A percentile compares a stretch with the other conserved stretches of the same genome.
These are phyloP conservation scores for Globicephala melas DNA, from an alignment of 2,113 vertebrate genomes.

Conservation along the genomic window DNA sequence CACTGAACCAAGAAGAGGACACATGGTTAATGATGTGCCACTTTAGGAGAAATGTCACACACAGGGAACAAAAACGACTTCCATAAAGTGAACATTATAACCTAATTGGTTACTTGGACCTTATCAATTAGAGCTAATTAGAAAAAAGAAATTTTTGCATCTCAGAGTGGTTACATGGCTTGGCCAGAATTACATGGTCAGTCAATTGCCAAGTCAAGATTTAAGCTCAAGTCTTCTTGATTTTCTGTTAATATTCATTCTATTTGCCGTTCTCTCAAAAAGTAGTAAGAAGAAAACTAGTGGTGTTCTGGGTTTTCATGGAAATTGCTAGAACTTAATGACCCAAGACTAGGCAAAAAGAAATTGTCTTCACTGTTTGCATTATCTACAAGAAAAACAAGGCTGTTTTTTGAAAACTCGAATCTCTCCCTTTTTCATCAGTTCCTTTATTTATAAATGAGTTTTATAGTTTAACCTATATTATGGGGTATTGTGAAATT, in stretches of 20 bases:
- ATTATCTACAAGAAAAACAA: not conserved
- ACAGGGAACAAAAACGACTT: slow-evolving; percentile 35
- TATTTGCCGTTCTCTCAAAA: not conserved
- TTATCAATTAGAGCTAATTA: slow-evolving; percentile 35
- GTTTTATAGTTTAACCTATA: not conserved
- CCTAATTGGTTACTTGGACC: not conserved
- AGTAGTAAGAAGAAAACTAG: not conserved
- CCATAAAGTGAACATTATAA: slow-evolving; percentile 26
- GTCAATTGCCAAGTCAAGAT: not conserved
- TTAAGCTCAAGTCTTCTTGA: not conserved
- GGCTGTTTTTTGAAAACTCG: not conserved
- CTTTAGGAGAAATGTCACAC: slow-evolving; percentile 3
- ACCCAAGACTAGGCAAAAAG: not conserved
- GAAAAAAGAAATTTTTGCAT: not conserved
- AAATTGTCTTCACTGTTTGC: not conserved
- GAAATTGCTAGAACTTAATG: not conserved
- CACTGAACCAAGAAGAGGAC: not conserved
- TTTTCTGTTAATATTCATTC: not conserved
- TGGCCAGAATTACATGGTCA: slow-evolving; percentile 5
- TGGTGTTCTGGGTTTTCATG: not conserved
- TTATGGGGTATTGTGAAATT: not conserved
- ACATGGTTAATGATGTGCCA: not conserved
- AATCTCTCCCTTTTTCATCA: not conserved
- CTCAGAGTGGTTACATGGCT: not conserved
- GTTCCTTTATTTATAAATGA: not conserved